These are phyloP conservation scores for Delphinus delphis DNA, from an alignment of 2,113 vertebrate species.

Conservation along the genomic window DNA sequence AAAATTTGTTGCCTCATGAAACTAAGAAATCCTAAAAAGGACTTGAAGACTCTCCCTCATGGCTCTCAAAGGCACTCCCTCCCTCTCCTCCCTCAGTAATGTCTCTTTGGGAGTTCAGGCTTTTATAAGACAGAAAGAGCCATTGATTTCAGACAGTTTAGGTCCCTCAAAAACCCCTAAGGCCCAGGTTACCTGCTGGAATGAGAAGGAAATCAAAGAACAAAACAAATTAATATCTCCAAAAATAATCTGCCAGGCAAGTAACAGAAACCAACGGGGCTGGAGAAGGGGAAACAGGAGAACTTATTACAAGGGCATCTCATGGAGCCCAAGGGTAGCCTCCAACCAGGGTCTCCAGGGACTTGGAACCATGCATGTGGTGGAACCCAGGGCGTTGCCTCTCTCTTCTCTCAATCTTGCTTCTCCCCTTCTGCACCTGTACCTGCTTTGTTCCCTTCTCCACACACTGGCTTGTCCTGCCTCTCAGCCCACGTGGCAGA, in stretches of 20 bases:
- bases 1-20: neutral
- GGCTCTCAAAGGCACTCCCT: neutral
- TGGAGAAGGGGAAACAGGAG: neutral
- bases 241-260: neutral
- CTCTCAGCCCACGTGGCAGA: neutral
- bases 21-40: neutral
- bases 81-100: neutral
- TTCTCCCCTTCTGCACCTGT: no score
- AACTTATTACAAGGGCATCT: neutral
- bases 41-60: neutral
- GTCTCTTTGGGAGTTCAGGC: neutral
- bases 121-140: neutral
- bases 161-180: neutral
- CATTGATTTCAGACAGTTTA: neutral
- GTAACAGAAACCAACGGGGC: neutral
- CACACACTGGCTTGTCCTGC: neutral
- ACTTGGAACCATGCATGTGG: neutral
- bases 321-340: neutral
- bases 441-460: neutral
- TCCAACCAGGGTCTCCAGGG: neutral
- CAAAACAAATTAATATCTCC: neutral
- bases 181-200: neutral
- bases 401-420: neutral
- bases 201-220: constrained; percentile 1
- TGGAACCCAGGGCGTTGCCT: neutral